Conservation (phyloP, 1,140 invertebrate species). For the Calliphora vicina region DNA sequence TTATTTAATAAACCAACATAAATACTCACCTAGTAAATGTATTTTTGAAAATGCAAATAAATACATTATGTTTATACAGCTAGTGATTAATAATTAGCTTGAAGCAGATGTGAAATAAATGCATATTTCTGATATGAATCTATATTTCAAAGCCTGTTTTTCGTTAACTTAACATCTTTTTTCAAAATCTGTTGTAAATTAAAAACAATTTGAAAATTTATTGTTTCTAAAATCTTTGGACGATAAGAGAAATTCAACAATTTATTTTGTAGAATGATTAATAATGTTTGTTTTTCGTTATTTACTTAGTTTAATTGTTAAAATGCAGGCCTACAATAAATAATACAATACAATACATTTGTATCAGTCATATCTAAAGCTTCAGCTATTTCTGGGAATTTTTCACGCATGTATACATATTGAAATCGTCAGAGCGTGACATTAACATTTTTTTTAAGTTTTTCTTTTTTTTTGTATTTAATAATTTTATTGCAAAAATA, state of each 20-base stretch:
- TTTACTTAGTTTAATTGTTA: too few species aligned
- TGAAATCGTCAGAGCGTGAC: background rate
- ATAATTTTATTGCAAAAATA: background rate
- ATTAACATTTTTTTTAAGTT: background rate
- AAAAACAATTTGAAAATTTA: too few species aligned
- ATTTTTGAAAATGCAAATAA: background rate
- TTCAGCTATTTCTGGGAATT: constrained; percentile 3
- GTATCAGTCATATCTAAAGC: background rate
- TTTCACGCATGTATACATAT: background rate
- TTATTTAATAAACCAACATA: background rate
- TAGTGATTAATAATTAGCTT: background rate
- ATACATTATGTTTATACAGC: background rate
- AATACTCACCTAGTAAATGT: background rate
- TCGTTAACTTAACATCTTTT: too few species aligned
- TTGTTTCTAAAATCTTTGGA: too few species aligned
- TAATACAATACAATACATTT: too few species aligned
- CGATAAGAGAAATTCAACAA: too few species aligned
- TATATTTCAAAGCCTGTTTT: too few species aligned
- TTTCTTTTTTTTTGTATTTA: background rate
- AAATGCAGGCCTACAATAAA: background rate
- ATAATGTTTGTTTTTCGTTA: too few species aligned
- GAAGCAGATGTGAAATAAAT: background rate
- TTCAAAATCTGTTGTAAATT: too few species aligned
- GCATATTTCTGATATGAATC: too few species aligned
- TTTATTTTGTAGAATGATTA: too few species aligned